Conservation (phyloP, 2,888 invertebrate species). For the Andrena marginata region DNA sequence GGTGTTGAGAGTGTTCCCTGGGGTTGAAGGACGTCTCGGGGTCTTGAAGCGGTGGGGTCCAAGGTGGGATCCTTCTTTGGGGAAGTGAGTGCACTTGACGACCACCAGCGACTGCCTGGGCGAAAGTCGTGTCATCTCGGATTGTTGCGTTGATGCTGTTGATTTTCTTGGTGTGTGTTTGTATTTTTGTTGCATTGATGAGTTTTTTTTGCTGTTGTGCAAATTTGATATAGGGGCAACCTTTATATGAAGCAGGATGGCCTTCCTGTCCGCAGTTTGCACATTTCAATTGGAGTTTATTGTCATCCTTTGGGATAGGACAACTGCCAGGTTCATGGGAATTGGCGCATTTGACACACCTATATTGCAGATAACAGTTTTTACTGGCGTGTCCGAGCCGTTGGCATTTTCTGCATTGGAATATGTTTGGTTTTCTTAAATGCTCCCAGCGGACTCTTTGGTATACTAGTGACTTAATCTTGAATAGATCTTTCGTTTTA, state of each 20-base stretch:
- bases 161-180: no score
- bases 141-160: no score
- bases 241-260: neutral
- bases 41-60: no score
- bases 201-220: neutral
- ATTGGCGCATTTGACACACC: constrained; percentile 1
- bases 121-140: no score
- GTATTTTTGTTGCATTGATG: no score
- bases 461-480: neutral
- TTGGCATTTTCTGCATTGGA: constrained; percentile 6
- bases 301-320: neutral
- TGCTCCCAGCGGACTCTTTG: neutral
- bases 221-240: neutral
- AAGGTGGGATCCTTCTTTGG: no score
- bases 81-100: no score
- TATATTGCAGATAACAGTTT: neutral
- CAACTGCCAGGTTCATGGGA: neutral
- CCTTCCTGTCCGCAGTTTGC: neutral
- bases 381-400: neutral
- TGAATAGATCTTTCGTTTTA: neutral
- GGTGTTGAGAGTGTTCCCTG: no score
- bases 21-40: no score
- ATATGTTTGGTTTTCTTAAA: neutral
- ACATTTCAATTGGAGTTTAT: neutral
- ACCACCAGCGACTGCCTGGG: no score